These are phyloP conservation scores for Laspeyria flexula DNA, from an alignment of 2,888 invertebrate genomes.

Conservation along the genomic window DNA sequence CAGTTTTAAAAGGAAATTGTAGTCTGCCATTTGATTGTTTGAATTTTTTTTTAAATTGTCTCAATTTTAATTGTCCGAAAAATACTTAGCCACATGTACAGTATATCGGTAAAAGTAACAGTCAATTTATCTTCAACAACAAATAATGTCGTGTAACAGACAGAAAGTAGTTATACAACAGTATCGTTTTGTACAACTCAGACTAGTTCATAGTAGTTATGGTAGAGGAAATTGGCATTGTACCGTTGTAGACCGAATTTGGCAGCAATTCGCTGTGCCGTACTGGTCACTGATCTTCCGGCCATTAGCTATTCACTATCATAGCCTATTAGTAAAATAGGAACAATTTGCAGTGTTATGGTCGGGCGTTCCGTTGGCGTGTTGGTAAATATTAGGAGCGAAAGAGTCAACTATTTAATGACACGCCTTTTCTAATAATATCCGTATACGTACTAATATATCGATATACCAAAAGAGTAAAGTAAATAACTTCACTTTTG, in stretches of 20 bases:
- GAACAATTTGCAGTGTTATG: slow-evolving; percentile 11
- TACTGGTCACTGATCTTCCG: slow-evolving; percentile 82
- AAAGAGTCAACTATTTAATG: too few relatives aligned
- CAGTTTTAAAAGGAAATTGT: too few relatives aligned
- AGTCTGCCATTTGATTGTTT: too few relatives aligned
- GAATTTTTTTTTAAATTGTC: too few relatives aligned
- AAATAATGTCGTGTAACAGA: not conserved
- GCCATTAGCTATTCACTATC: slow-evolving; percentile 44
- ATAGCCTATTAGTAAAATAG: slow-evolving; percentile 19
- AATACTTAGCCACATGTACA: too few relatives aligned
- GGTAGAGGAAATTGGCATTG: slow-evolving; percentile 59
- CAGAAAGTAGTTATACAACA: slow-evolving; percentile 1
- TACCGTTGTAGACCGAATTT: slow-evolving; percentile 81
- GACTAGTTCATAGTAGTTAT: slow-evolving; percentile 30
- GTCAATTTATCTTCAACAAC: not conserved
- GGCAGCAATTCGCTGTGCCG: slow-evolving; percentile 43
- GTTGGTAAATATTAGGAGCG: not conserved
- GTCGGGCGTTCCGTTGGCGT: not conserved
- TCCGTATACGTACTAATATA: too few relatives aligned
- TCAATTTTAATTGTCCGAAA: too few relatives aligned
- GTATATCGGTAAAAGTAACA: too few relatives aligned
- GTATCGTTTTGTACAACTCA: slow-evolving; percentile 11
- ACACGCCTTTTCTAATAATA: too few relatives aligned
- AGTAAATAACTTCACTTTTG: too few relatives aligned
- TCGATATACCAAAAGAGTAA: too few relatives aligned